phyloP scores from a whole-genome alignment of 2,888 invertebrate species.

The Drosophila nr. fundita region DNA sequence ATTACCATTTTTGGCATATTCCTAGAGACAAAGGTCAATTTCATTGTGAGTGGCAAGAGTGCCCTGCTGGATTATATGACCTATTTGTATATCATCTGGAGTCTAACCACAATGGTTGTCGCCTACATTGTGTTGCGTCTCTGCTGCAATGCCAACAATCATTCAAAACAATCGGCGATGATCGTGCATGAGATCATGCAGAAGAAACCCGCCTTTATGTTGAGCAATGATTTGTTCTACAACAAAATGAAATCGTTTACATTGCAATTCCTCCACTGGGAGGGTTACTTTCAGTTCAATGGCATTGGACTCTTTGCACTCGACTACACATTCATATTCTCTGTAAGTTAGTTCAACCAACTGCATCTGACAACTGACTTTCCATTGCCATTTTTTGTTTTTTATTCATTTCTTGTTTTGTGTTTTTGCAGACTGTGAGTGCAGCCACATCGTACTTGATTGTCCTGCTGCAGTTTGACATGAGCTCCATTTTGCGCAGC shows the following conservation, averaged over 20 bases:
- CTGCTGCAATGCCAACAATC: slow-evolving; percentile 82
- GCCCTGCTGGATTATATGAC: slow-evolving; percentile 78
- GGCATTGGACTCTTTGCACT: slow-evolving; percentile 84
- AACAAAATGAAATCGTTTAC: slow-evolving; percentile 85
- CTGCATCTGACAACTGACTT: neutral
- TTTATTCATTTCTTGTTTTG: neutral
- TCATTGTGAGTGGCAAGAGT: slow-evolving; percentile 80
- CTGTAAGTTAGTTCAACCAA: slow-evolving; percentile 69
- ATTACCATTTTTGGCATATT: slow-evolving; percentile 84
- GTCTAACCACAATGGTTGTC: slow-evolving; percentile 78
- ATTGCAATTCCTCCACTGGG: slow-evolving; percentile 84
- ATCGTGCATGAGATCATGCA: slow-evolving; percentile 85
- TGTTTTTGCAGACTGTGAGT: slow-evolving; percentile 80
- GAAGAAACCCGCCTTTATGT: slow-evolving; percentile 85
- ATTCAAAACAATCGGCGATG: slow-evolving; percentile 84
- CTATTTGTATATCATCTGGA: slow-evolving; percentile 82
- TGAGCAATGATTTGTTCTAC: slow-evolving; percentile 84
- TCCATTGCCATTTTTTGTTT: too few species aligned
- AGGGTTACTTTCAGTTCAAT: slow-evolving; percentile 84
- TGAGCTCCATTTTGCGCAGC: slow-evolving; percentile 79
- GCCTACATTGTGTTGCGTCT: slow-evolving; percentile 82
- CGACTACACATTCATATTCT: slow-evolving; percentile 85
- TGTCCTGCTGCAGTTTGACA: slow-evolving; percentile 85
- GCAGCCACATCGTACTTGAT: slow-evolving; percentile 85
- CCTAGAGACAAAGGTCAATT: slow-evolving; percentile 83